These are phyloP conservation scores for Decapterus maruadsi DNA, from an alignment of 2,797 vertebrate species.

Conservation along the genomic window DNA sequence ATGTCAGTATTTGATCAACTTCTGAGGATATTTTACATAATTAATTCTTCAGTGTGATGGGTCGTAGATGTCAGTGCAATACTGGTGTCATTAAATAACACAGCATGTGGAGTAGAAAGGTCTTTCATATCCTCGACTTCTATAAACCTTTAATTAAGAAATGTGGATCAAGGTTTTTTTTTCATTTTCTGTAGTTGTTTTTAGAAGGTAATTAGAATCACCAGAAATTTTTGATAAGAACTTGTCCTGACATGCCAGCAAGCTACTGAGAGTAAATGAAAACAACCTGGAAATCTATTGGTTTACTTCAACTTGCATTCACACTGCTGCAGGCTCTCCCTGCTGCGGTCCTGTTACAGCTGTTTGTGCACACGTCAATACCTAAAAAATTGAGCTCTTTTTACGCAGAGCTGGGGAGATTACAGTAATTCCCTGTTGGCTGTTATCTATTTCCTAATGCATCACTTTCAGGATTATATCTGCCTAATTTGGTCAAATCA, in stretches of 20 bases:
- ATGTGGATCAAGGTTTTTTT: background rate
- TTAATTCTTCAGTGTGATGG: background rate
- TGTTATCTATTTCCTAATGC: conserved; percentile 41
- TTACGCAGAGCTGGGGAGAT: conserved; percentile 13
- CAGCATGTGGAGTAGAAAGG: background rate
- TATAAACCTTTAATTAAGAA: background rate
- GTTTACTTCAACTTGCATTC: conserved; percentile 8
- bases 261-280: conserved; percentile 10
- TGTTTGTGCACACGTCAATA: conserved; percentile 10
- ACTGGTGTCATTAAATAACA: background rate
- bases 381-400: conserved; percentile 29
- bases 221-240: background rate
- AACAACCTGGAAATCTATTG: background rate
- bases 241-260: background rate
- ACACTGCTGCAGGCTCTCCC: background rate
- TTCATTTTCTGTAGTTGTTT: background rate
- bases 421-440: conserved; percentile 51
- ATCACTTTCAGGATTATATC: conserved; percentile 45
- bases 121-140: background rate
- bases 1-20: background rate
- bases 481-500: conserved; percentile 70
- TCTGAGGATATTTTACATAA: background rate
- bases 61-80: conserved; percentile 4
- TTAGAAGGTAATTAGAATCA: conserved; percentile 1
- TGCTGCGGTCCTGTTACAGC: conserved; percentile 4